These are phyloP conservation scores for Ophion slaviceki DNA, from an alignment of 2,888 invertebrate species.

Conservation along the genomic window DNA sequence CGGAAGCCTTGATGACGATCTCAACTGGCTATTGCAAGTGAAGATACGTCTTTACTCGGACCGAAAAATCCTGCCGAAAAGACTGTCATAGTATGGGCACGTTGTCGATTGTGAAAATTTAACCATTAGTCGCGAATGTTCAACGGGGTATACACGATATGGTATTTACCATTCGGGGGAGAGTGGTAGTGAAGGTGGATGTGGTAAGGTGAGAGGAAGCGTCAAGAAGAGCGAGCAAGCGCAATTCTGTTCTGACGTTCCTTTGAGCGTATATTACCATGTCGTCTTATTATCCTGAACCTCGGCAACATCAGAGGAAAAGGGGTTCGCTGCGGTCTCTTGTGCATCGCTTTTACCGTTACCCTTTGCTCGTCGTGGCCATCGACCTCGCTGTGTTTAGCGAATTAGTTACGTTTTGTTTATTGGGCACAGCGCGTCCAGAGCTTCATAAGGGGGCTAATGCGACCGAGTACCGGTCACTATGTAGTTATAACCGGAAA, in stretches of 20 bases:
- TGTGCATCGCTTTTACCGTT: background rate
- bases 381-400: slow-evolving; percentile 73
- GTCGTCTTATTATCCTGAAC: slow-evolving; percentile 72
- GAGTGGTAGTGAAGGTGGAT: background rate
- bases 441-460: background rate
- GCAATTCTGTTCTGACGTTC: slow-evolving; percentile 27
- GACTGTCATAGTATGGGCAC: background rate
- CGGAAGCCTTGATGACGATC: no score
- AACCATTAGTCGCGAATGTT: slow-evolving; percentile 50
- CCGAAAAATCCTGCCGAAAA: no score
- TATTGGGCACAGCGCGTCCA: slow-evolving; percentile 71
- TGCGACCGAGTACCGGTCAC: slow-evolving; percentile 11
- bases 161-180: slow-evolving; percentile 10
- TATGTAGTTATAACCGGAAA: slow-evolving; percentile 4
- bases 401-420: slow-evolving; percentile 78
- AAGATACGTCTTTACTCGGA: background rate
- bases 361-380: slow-evolving; percentile 48
- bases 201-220: background rate
- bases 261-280: slow-evolving; percentile 27
- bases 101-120: slow-evolving; percentile 32
- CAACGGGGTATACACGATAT: slow-evolving; percentile 47
- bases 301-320: slow-evolving; percentile 67
- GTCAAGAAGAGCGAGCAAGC: background rate
- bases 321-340: slow-evolving; percentile 41
- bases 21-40: background rate